Evolutionary conservation across 2,113 vertebrate species (phyloP).

Genomic region (Entelurus aequoreus): DNA sequence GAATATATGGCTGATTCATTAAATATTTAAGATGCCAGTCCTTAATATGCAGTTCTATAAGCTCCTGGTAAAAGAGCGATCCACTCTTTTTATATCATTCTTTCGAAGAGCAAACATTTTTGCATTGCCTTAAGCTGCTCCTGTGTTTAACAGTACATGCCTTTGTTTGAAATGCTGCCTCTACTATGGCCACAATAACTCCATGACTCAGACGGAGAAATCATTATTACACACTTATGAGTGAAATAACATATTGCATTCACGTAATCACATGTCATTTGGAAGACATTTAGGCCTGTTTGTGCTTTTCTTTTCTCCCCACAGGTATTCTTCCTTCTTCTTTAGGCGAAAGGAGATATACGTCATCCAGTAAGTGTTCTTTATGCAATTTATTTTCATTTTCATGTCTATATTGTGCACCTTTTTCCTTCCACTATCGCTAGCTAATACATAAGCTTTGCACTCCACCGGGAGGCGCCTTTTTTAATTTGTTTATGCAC

Average conservation of each 20-base stretch:
- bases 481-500: constrained; percentile 49
- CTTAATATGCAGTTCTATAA: not conserved
- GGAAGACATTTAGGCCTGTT: constrained; percentile 7
- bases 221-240: constrained; percentile 17
- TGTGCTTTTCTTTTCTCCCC: constrained; percentile 70
- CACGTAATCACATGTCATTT: constrained; percentile 24
- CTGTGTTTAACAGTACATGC: constrained; percentile 3
- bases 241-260: constrained; percentile 4
- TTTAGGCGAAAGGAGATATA: constrained; percentile 99
- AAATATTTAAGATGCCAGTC: constrained; percentile 12
- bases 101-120: constrained; percentile 4
- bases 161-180: constrained; percentile 12
- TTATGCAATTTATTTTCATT: constrained; percentile 4
- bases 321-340: constrained; percentile 99
- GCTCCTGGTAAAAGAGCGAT: not conserved
- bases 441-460: constrained; percentile 6
- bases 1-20: constrained; percentile 20
- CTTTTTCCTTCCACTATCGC: constrained; percentile 13
- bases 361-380: constrained; percentile 97
- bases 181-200: constrained; percentile 1
- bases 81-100: constrained; percentile 2
- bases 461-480: constrained; percentile 21
- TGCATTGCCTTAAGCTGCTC: not conserved
- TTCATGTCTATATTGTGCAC: constrained; percentile 11
- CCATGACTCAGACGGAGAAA: not conserved